Evolutionary conservation across 2,113 vertebrate species (phyloP), one percentile per base, ranked within the genome.

Genomic region (Vidua chalybeata): DNA sequence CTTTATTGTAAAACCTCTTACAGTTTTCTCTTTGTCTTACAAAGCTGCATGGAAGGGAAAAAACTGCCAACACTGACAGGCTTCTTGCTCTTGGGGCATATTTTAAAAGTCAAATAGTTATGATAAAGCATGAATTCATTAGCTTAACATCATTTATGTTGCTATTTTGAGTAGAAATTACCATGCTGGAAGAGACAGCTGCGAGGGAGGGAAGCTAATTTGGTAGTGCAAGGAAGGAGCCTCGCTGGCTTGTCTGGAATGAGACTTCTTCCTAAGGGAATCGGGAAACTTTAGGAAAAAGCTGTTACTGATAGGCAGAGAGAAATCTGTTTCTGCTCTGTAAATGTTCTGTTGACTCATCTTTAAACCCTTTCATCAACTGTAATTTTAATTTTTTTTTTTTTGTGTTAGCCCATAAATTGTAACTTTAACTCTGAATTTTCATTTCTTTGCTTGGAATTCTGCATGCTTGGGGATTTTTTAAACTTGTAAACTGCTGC

Each of bases 91-190:
- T 71, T 80, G 13, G 43, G 73, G 61, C 27, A 5, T 80, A n/a
- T 59, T 69, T 92, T 89, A 46, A 49, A 93, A 93, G 58, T 87
- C 64, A 84, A 81, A 54, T 78, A 56, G 37, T 86, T 1, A 62
- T 52, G 37, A 72, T 78, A 67, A 89, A 63, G 43, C 13, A 61
- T 82, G 2, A 87, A 68, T 67, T 75, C 24, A 84, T 74, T 68
- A 91, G 24, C 13, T 78, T 82, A 74, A 67, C 33, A 37, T 78
- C 0, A 71, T 61, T 63, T 75, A 28, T 93, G 86, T 83, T 93
- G 20, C 84, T 85, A 21, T 90, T 90, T 81, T 66, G 41, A 90
- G 61, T 56, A 63, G 51, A 96, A 88, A 74, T 80, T 72, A 62
- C 8, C 6, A 30, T 43, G 30, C 35, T 87, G 64, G 67, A 33